Base-by-base conservation (phyloP, 2,888 invertebrate genomes). In the Norana najaformis region DNA sequence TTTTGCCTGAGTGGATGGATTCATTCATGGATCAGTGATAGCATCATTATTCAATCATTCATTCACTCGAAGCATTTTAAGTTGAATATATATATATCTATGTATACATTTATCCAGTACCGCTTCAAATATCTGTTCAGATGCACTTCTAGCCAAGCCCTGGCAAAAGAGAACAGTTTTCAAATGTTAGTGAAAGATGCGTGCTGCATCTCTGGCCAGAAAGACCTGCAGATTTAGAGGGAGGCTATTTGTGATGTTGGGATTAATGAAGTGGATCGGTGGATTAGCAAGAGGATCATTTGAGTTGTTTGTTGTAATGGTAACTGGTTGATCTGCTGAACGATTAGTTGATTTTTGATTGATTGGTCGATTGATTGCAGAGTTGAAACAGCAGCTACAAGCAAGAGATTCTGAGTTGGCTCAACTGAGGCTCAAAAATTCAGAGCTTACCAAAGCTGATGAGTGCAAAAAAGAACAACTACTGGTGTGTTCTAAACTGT, bases 351-450 rank as follows among this genome's bases (percentile, higher is more conserved):
- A n/a, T n/a, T n/a, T 69, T 69, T 30, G n/a, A 16, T 69, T 47
- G 47, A 47, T 47, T 69, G 16, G n/a, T 16, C n/a, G 69, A 69
- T 85, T 85, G 35, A 82, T 82, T 82, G 23, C 23, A 85, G 85
- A 85, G 35, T 36, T 85, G 85, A 85, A 85, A 36, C 85, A 85
- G 36, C 85, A 85, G 85, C 85, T 85, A 23, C 35, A 23, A 23
- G 37, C 35, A 36, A 85, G 85, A 85, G 85, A 85, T 35, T 85
- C 85, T 85, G 85, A 85, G 5, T 37, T 85, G 35, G 85, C 11
- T 85, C 37, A 36, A 18, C 37, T 85, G 85, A 35, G 85, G 36
- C 37, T 37, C 13, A 85, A 35, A 85, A 85, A 85, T 23, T 14
- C 37, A 37, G 85, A 85, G 36, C 85, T 85, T 4, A 85, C 36